A percentile compares a stretch with the other conserved stretches of the same genome.
Evolutionary conservation across 1,140 invertebrate genomes (phyloP).

Genomic region (Cylas formicarius): DNA sequence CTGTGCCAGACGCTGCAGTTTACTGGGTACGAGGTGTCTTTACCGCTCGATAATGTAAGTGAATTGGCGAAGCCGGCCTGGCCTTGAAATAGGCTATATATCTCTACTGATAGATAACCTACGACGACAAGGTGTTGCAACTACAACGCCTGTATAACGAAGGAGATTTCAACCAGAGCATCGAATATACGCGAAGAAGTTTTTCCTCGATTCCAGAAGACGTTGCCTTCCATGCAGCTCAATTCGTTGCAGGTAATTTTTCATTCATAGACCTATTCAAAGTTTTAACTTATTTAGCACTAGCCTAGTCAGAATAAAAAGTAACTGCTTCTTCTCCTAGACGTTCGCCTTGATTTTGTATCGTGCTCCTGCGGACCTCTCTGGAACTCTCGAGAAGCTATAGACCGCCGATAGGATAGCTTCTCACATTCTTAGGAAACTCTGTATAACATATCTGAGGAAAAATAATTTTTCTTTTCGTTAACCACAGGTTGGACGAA

Average conservation of each 20-base stretch:
- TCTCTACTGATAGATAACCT: conserved; percentile 22
- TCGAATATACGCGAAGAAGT: conserved; percentile 22
- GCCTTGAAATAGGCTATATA: not conserved
- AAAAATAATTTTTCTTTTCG: too few relatives aligned
- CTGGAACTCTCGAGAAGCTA: too few relatives aligned
- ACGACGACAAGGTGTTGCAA: conserved; percentile 26
- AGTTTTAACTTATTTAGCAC: too few relatives aligned
- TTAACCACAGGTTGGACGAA: too few relatives aligned
- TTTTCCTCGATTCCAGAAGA: conserved; percentile 24
- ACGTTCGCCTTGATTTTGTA: too few relatives aligned
- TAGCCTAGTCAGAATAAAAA: too few relatives aligned
- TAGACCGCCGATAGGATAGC: too few relatives aligned
- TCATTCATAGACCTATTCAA: too few relatives aligned
- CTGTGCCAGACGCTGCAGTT: conserved; percentile 61
- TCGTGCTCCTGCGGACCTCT: too few relatives aligned
- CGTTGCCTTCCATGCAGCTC: conserved; percentile 22
- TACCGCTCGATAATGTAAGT: conserved; percentile 32
- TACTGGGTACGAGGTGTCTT: conserved; percentile 44
- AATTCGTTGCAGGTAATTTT: conserved; percentile 30
- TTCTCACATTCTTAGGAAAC: too few relatives aligned
- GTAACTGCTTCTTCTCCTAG: too few relatives aligned
- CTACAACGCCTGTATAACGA: conserved; percentile 18
- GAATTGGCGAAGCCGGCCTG: not conserved
- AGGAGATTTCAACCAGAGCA: conserved; percentile 21
- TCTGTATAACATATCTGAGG: too few relatives aligned